phyloP scores from a whole-genome alignment of 2,797 vertebrate species.

The Poecilia wingei region DNA sequence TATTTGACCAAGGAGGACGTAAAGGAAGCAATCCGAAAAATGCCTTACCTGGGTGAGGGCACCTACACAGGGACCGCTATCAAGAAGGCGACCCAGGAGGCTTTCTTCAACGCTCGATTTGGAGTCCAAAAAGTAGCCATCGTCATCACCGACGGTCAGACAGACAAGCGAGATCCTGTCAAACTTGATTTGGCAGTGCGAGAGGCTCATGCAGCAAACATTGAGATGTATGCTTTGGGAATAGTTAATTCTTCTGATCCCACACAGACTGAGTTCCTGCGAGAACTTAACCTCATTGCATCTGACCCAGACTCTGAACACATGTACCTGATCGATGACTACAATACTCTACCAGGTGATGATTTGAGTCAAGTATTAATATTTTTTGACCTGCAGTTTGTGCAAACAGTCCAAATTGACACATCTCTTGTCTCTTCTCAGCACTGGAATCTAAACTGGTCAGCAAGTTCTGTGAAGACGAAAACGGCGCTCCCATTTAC shows the following conservation, averaged over 20 bases:
- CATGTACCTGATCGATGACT: conserved; percentile 92
- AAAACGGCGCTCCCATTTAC: conserved; percentile 88
- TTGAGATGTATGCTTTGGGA: conserved; percentile 93
- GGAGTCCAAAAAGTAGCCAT: conserved; percentile 91
- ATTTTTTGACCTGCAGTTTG: neutral
- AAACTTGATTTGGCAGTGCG: conserved; percentile 88
- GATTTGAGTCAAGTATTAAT: conserved; percentile 6
- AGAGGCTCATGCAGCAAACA: conserved; percentile 90
- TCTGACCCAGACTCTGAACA: conserved; percentile 92
- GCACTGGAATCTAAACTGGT: conserved; percentile 90
- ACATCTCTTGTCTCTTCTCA: conserved; percentile 51
- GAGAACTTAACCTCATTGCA: conserved; percentile 90
- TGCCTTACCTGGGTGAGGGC: conserved; percentile 91
- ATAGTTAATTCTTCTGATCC: conserved; percentile 90
- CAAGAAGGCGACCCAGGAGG: conserved; percentile 89
- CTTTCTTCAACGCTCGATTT: conserved; percentile 85
- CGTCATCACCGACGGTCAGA: conserved; percentile 91
- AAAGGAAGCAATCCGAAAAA: conserved; percentile 88
- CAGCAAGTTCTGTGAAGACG: conserved; percentile 93
- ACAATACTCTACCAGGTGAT: conserved; percentile 90
- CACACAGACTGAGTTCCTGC: conserved; percentile 86
- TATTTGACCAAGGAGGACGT: conserved; percentile 85
- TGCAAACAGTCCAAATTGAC: neutral
- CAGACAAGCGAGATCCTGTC: conserved; percentile 89
- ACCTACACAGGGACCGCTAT: conserved; percentile 92